Evolutionary conservation across 1,140 invertebrate species (phyloP).

Genomic region (Cardiocondyla obscurior): DNA sequence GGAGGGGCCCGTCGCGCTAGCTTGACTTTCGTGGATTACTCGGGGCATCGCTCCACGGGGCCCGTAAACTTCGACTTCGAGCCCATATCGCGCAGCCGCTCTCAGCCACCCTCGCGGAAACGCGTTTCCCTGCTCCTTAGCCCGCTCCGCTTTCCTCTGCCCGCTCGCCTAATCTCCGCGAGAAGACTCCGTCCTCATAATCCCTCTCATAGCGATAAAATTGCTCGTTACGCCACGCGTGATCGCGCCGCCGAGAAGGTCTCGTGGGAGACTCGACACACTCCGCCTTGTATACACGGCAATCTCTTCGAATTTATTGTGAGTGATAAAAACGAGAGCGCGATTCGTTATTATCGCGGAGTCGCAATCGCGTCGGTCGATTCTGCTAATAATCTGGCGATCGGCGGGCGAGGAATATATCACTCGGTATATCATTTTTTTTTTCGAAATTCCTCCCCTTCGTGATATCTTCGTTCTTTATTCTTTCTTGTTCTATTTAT

Average conservation of each 20-base stretch:
- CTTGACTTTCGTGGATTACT: constrained; percentile 71
- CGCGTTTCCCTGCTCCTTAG: background rate
- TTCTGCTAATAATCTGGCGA: background rate
- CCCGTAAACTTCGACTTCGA: too few relatives aligned
- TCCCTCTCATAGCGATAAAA: constrained; percentile 65
- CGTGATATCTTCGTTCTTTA: background rate
- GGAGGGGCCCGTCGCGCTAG: constrained; percentile 57
- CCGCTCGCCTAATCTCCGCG: constrained; percentile 59
- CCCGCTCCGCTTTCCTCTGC: too few relatives aligned
- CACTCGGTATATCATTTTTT: background rate
- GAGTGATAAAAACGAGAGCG: constrained; percentile 46
- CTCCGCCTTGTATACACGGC: constrained; percentile 2
- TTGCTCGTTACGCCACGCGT: constrained; percentile 61
- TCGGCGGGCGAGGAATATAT: background rate
- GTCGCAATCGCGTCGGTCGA: background rate
- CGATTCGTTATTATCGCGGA: constrained; percentile 39
- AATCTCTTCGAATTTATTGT: constrained; percentile 47
- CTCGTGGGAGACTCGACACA: constrained; percentile 42
- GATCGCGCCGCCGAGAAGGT: constrained; percentile 49
- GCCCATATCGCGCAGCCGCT: constrained; percentile 48
- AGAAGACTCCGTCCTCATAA: constrained; percentile 63
- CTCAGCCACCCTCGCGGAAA: constrained; percentile 15
- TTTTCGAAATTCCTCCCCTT: background rate
- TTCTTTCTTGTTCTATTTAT: background rate
- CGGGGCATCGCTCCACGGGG: constrained; percentile 38